Base-by-base conservation (phyloP, 2,113 vertebrate species). In the Podarcis raffonei region DNA sequence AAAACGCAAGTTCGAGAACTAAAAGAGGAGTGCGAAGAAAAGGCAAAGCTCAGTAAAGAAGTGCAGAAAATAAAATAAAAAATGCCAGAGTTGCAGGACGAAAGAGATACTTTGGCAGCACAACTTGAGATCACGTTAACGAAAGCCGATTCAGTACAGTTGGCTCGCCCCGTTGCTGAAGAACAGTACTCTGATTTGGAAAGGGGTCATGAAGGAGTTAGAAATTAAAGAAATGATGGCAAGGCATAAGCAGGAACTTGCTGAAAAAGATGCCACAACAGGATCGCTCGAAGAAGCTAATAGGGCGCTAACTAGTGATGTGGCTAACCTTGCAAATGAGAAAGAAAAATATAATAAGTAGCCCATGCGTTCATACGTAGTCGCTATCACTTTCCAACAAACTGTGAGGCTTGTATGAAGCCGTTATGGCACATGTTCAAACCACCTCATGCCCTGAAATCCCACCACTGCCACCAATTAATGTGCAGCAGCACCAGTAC, bases 181-280 rank as follows among this genome's bases (percentile, higher is more conserved):
- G 99, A 99, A 23, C 99, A 99, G 89, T 99, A 99, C 93, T 99
- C 99, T 0, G 98, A 99, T 94, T 95, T 99, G 95, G 99, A 99
- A 95, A 99, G 99, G 96, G 99, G 99, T 99, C 90, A 99, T 99
- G 99, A 99, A 99, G 94, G 99, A 99, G 94, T 96, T 99, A 91
- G 99, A 99, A 93, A 98, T 99, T 91, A 99, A 99, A 95, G 99
- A 99, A 96, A 99, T 99, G 98, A 99, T 99, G 99, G 99, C 99
- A 0, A 97, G 99, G 83, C 98, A 99, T 93, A 98, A 98, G 62
- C 99, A 99, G 94, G 99, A 99, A 77, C 98, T 99, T 12, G 87
- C 95, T 0, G 99, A 99, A 93, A 99, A 99, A 96, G 98, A 99
- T 94, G 97, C 98, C 92, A 99, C 98, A 65, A 98, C 99, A 95